Base-by-base conservation (phyloP, 2,888 invertebrate species). In the Mechanitis mazaeus region DNA sequence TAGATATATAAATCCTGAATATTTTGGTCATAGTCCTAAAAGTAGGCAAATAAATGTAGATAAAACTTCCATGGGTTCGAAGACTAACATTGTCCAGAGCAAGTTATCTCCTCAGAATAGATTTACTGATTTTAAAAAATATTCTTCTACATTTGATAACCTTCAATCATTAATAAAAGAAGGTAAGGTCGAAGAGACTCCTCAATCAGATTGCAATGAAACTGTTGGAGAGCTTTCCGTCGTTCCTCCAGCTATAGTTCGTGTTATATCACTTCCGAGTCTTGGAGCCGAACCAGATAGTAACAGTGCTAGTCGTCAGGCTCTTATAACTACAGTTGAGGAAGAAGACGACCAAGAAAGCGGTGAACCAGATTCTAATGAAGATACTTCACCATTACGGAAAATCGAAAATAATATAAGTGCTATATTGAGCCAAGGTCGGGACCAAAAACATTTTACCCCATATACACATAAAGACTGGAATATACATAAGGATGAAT, bases 101-200 rank as follows among this genome's bases (percentile, higher is more conserved):
- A 91, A 91, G 73, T 72, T 91, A 38, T 91, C 91, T 0, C 92
- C 92, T 7, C 92, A 91, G 71, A 91, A 87, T 74, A 87, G 91
- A 68, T 91, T 91, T 74, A 82, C 91, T 9, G 94, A 94, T 75
- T 91, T 92, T 71, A 94, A 93, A 75, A 93, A 94, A 74, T 94
- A 94, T 82, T 94, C 94, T 69, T 94, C 93, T 54, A 94, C 94
- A 7, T 95, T 95, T 79, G 94, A 95, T 87, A 94, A 94, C 76
- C 93, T 95, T 72, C 93, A 94, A 76, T 94, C 94, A 50, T 83
- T 95, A 69, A 92, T 95, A 67, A 93, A 93, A 73, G 94, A 95
- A 78, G 94, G 94, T 33, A 92, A 93, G 68, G 91, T 94, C 20
- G 92, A 92, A 68, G 91, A 91, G 72, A 81, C 91, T 53, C 85